Base-by-base conservation (phyloP, 2,113 vertebrate species). In the Narcine bancroftii region DNA sequence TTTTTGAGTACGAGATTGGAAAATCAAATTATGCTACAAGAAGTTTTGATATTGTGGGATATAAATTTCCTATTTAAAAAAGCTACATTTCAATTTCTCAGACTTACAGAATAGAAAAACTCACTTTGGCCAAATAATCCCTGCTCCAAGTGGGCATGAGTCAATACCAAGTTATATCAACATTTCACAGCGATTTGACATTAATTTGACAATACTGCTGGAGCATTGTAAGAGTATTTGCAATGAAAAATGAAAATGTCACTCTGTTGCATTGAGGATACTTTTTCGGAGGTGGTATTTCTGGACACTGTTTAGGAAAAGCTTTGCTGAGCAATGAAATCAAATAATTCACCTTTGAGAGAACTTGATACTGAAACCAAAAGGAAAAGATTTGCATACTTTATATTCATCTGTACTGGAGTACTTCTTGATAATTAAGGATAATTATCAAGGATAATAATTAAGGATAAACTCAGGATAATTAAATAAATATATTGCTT, bases 181-280 rank as follows among this genome's bases (percentile, higher is more conserved):
- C 33, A 83, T 56, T n/a, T 33, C 79, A 83, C 47, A 56, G 50
- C 79, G n/a, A n/a, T n/a, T 83, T 83, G 47, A 56, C 79, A 83
- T 53, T 83, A 83, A 83, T 50, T 83, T 83, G 79, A 33, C 33
- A 11, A n/a, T 85, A 85, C 53, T 15, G 39, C 2, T 75, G n/a
- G 39, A 13, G 13, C n/a, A 36, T 85, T 4, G 3, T 15, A 56
- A 83, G 50, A 85, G 13, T 60, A n/a, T 15, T 60, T 56, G 50
- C 33, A 85, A 33, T 60, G 81, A 56, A 53, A 85, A 85, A 53
- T 85, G 81, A 33, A 19, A 60, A 85, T 85, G 13, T 36, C 50
- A 56, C 24, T n/a, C 29, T 60, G 33, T 29, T 60, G 53, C 60
- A 36, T 56, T 36, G 81, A 33, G 33, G 81, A 56, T 85, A 60